Evolutionary conservation across 2,113 vertebrate species (phyloP), one percentile per base, ranked within the genome.

Genomic region (Stigmatopora nigra): DNA sequence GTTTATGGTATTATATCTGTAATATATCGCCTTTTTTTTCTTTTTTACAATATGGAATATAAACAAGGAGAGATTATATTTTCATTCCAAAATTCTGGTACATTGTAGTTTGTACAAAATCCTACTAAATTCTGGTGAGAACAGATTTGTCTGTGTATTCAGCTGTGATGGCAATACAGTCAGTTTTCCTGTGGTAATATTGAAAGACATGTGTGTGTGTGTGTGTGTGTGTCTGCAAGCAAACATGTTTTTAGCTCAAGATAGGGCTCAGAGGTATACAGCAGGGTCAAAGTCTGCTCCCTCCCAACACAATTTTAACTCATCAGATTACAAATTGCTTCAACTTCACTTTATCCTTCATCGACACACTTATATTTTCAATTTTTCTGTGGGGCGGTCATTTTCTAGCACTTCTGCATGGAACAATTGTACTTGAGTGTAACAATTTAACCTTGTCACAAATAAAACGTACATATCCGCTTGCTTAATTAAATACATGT

Each of bases 251-350:
- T 63, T 71, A 65, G 81, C 66, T 78, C 61, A 77, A 70, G 75
- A 74, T 61, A 25, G 75, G 84, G 73, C 83, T 87, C 80, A 78
- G 82, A 80, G 75, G 76, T 80, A 72, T 75, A 76, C 69, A 81
- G 69, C 78, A 61, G 59, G n/a, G 41, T 45, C 59, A 22, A 41
- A 41, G 12, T 19, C 22, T 56, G 53, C 14, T 13, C 48, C 51
- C 49, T n/a, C 22, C 20, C 13, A 56, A 31, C 53, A 56, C 13
- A 65, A 46, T 52, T 20, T 53, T 0, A 25, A 55, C 45, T 31
- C 20, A 56, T 60, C 36, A 59, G 16, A 59, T 35, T 15, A 38
- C 35, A 59, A 15, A 19, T 38, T 59, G 57, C 57, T 41, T 20
- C 36, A 44, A 10, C 36, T 38, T 59, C 65, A 67, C 66, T 68